Percentiles rank a stretch among this genome's conserved stretches.
Evolutionary conservation across 1,140 invertebrate genomes (phyloP).

Genomic region (Listronotus bonariensis): DNA sequence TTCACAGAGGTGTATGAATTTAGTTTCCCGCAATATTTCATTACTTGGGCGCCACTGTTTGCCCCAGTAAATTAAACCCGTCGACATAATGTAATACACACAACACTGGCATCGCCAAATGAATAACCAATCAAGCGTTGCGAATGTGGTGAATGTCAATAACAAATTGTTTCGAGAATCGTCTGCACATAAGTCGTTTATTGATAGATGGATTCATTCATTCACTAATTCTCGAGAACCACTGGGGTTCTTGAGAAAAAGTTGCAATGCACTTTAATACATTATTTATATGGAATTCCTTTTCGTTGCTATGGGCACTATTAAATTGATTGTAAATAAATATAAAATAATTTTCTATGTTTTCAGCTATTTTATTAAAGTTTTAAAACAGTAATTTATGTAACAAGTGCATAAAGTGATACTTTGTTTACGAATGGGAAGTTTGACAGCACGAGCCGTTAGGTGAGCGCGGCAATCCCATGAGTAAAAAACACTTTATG

Average conservation of each 20-base stretch:
- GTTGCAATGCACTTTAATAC: conserved; percentile 18
- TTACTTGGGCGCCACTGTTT: neutral
- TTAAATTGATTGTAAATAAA: too few relatives aligned
- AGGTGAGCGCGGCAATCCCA: too few relatives aligned
- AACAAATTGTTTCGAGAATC: conserved; percentile 36
- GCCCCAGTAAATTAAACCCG: neutral
- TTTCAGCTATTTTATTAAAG: too few relatives aligned
- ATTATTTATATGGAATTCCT: conserved; percentile 15
- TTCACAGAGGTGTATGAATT: too few relatives aligned
- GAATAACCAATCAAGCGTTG: conserved; percentile 20
- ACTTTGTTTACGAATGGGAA: too few relatives aligned
- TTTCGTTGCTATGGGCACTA: conserved; percentile 10
- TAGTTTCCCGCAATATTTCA: too few relatives aligned
- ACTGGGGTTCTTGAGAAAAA: conserved; percentile 12
- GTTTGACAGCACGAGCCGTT: too few relatives aligned
- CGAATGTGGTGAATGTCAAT: conserved; percentile 28
- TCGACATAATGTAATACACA: conserved; percentile 11
- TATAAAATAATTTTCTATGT: too few relatives aligned
- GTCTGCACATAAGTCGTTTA: conserved; percentile 19
- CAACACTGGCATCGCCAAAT: conserved; percentile 2
- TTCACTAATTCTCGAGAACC: conserved; percentile 15
- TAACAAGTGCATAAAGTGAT: too few relatives aligned
- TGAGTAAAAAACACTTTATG: too few relatives aligned
- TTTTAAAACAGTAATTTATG: too few relatives aligned
- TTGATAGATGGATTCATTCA: conserved; percentile 37